Conservation (phyloP, 2,113 vertebrate species). For the Amia ocellicauda region DNA sequence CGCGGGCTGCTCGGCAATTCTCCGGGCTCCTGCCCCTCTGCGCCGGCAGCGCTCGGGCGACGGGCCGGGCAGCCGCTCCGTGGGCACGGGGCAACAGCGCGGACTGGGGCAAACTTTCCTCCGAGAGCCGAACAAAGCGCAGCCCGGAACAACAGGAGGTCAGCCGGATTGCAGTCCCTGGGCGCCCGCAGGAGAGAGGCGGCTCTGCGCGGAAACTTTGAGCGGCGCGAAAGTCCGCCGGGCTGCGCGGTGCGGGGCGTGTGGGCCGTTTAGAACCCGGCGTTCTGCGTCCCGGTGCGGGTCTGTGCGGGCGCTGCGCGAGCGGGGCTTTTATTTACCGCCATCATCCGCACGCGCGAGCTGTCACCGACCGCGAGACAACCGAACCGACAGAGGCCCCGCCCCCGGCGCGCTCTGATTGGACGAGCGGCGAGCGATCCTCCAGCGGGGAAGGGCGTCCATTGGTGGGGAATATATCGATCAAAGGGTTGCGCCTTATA, state of each 20-base stretch:
- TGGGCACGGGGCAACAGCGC: no score
- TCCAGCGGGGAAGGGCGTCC: neutral
- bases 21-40: no score
- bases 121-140: no score
- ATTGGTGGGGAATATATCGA: slow-evolving; percentile 9
- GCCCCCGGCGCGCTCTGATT: slow-evolving; percentile 42
- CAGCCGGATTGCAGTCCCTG: slow-evolving; percentile 29
- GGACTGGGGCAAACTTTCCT: slow-evolving; percentile 28
- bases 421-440: slow-evolving; percentile 18
- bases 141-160: slow-evolving; percentile 13
- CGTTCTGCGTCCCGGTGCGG: no score
- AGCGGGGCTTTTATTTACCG: slow-evolving; percentile 75
- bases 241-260: no score
- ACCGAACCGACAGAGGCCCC: slow-evolving; percentile 49
- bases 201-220: no score
- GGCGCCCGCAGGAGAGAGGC: no score
- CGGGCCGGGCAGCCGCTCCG: no score
- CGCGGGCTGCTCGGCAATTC: no score
- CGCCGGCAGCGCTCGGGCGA: no score
- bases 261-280: no score
- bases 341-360: slow-evolving; percentile 78
- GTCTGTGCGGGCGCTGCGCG: no score
- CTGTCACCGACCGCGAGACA: slow-evolving; percentile 72
- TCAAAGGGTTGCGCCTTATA: neutral
- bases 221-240: neutral